Conservation (phyloP, 1,140 invertebrate species). For the Drosophila nigromelanica region DNA sequence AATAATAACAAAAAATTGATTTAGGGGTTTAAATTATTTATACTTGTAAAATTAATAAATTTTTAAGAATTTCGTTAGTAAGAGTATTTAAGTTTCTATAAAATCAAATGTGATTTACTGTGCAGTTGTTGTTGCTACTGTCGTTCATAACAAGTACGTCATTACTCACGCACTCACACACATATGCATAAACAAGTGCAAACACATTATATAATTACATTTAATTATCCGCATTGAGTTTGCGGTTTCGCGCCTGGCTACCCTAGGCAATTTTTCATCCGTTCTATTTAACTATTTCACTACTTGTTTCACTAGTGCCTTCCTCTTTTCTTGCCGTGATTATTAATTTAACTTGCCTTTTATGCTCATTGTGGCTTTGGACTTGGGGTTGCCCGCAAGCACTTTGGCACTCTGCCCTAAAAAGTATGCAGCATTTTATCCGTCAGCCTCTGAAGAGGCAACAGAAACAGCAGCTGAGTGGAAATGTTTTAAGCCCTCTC, state of each 20-base stretch:
- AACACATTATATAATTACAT: conserved; percentile 76
- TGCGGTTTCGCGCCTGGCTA: conserved; percentile 41
- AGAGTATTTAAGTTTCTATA: conserved; percentile 4
- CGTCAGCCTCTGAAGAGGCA: conserved; percentile 35
- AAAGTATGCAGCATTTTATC: conserved; percentile 57
- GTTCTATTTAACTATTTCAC: conserved; percentile 6
- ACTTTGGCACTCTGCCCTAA: conserved; percentile 36
- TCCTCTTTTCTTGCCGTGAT: conserved; percentile 27
- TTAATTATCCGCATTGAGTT: conserved; percentile 80
- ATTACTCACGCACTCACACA: conserved; percentile 41
- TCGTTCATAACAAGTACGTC: conserved; percentile 45
- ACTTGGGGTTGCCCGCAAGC: neutral
- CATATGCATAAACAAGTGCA: conserved; percentile 26
- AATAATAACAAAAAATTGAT: neutral
- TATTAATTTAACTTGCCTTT: conserved; percentile 65
- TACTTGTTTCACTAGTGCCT: conserved; percentile 5
- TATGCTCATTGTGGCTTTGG: conserved; percentile 26
- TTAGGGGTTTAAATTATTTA: too few species aligned
- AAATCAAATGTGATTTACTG: conserved; percentile 1
- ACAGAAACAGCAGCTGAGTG: neutral
- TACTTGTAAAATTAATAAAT: too few species aligned
- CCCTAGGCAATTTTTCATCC: conserved; percentile 20
- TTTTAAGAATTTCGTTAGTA: neutral
- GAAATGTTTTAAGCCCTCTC: conserved; percentile 1
- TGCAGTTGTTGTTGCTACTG: conserved; percentile 11